phyloP scores from a whole-genome alignment of 2,888 invertebrate genomes.

The Cephus nigrinus region DNA sequence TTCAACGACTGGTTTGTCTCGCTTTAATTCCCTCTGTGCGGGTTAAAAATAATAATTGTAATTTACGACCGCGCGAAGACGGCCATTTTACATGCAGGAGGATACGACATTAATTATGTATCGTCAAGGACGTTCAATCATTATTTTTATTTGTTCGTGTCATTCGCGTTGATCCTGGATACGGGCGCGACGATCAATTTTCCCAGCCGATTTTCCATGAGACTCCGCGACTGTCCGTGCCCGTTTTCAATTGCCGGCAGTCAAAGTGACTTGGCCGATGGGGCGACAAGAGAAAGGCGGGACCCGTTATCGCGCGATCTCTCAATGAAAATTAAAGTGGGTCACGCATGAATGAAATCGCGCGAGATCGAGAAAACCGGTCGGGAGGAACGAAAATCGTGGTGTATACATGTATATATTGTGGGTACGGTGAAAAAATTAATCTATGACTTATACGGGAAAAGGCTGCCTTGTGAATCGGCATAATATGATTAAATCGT shows the following conservation, averaged over 20 bases:
- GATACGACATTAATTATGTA: neutral
- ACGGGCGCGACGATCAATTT: neutral
- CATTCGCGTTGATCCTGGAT: no score
- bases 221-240: neutral
- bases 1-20: neutral
- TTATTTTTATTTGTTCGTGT: neutral
- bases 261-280: neutral
- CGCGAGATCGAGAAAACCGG: neutral
- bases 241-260: neutral
- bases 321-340: constrained; percentile 59
- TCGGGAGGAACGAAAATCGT: neutral
- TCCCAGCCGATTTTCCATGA: neutral
- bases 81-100: neutral
- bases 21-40: neutral
- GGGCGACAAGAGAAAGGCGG: constrained; percentile 2
- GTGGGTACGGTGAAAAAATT: no score
- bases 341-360: constrained; percentile 58
- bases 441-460: accelerated
- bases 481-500: constrained; percentile 3
- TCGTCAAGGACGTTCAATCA: neutral
- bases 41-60: neutral
- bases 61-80: neutral
- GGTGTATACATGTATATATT: no score
- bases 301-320: constrained; percentile 31
- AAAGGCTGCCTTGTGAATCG: neutral